Evolutionary conservation across 2,113 vertebrate genomes (phyloP).

Genomic region (Mus spicilegus): DNA sequence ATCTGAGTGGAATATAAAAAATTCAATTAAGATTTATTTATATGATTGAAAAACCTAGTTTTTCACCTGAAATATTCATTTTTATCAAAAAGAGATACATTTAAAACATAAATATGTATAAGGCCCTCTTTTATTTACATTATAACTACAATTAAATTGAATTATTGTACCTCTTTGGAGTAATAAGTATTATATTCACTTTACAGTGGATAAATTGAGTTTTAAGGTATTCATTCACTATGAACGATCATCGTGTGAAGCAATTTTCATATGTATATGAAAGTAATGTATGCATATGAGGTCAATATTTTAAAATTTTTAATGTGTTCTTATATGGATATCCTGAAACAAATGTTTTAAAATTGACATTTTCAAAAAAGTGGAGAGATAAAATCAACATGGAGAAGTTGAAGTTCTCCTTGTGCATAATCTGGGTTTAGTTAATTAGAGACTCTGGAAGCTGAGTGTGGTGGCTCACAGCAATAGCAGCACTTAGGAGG

Average conservation of each 20-base stretch:
- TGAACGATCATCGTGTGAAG: not conserved
- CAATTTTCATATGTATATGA: not conserved
- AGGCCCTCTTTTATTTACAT: not conserved
- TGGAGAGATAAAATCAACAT: not conserved
- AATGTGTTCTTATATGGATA: not conserved
- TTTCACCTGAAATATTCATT: not conserved
- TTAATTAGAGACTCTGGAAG: not conserved
- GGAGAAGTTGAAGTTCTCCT: not conserved
- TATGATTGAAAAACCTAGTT: not conserved
- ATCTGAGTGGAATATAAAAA: not conserved
- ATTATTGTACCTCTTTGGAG: not conserved
- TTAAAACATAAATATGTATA: not conserved
- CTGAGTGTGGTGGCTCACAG: not conserved
- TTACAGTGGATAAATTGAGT: not conserved
- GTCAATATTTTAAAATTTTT: not conserved
- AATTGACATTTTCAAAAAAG: not conserved
- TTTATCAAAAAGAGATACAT: not conserved
- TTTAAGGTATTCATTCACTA: not conserved
- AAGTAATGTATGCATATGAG: too few species aligned
- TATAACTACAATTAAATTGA: not conserved
- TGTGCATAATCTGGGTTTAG: not conserved
- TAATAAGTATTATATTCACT: not conserved
- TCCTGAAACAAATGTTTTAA: not conserved
- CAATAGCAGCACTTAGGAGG: not conserved
- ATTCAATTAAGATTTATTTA: not conserved